Conservation (phyloP, 2,113 vertebrate genomes). For the Passer montanus region DNA sequence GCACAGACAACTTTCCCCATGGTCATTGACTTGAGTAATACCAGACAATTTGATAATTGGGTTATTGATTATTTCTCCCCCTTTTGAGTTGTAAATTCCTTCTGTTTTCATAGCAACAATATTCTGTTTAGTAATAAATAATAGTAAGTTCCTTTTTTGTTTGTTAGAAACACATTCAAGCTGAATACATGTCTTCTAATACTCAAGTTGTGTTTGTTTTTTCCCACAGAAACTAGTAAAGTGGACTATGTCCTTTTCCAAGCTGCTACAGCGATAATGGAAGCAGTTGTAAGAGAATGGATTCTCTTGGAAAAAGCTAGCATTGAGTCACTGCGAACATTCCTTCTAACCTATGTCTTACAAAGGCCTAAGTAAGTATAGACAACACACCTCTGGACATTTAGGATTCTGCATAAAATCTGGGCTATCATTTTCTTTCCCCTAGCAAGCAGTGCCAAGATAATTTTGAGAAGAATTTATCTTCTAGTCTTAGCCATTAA, state of each 20-base stretch:
- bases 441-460: not conserved
- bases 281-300: conserved; percentile 98
- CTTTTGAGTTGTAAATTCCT: conserved; percentile 15
- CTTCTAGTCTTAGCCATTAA: not conserved
- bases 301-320: conserved; percentile 95
- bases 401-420: not conserved
- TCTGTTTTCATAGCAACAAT: conserved; percentile 1
- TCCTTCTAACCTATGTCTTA: conserved; percentile 98
- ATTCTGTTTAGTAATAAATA: not conserved
- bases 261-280: conserved; percentile 98
- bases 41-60: conserved; percentile 33
- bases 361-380: conserved; percentile 95
- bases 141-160: not conserved
- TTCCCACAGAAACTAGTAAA: conserved; percentile 93
- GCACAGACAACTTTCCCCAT: not conserved
- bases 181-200: not conserved
- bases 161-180: not conserved
- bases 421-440: not conserved
- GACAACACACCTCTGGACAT: not conserved
- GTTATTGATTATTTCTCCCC: conserved; percentile 51
- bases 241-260: conserved; percentile 99
- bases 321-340: conserved; percentile 94
- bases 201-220: conserved; percentile 26
- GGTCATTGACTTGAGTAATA: conserved; percentile 28
- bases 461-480: not conserved